Evolutionary conservation across 2,113 vertebrate genomes (phyloP).

Genomic region (Paradisaea rubra): DNA sequence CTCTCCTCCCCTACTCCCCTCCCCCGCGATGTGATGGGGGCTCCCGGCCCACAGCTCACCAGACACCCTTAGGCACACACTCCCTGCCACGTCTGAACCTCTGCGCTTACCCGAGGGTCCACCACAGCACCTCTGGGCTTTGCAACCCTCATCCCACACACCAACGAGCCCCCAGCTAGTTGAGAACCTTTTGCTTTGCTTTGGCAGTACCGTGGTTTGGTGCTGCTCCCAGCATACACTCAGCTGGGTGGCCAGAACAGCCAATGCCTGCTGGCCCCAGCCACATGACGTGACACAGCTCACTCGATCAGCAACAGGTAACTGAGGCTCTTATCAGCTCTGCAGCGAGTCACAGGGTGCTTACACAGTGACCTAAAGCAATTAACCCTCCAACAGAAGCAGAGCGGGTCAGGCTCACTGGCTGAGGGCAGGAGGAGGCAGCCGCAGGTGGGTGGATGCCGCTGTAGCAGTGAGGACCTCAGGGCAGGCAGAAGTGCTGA

Average conservation of each 20-base stretch:
- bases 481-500: neutral
- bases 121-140: neutral
- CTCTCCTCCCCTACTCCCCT: neutral
- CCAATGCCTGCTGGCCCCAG: neutral
- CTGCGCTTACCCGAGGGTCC: neutral
- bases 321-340: neutral
- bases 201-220: rapidly evolving
- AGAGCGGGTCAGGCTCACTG: rapidly evolving
- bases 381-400: neutral
- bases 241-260: neutral
- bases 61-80: neutral
- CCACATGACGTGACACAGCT: neutral
- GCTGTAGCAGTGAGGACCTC: neutral
- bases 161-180: rapidly evolving
- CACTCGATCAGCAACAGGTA: neutral
- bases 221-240: neutral
- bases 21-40: rapidly evolving
- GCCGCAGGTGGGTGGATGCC: rapidly evolving
- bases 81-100: neutral
- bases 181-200: neutral
- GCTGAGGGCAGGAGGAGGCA: neutral
- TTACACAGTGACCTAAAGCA: neutral
- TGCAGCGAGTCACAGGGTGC: rapidly evolving
- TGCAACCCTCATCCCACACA: neutral
- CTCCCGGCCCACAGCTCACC: rapidly evolving